A percentile compares a stretch with the other conserved stretches of the same genome.
phyloP scores from a whole-genome alignment of 2,888 invertebrate species.

The Torymus auratus region DNA sequence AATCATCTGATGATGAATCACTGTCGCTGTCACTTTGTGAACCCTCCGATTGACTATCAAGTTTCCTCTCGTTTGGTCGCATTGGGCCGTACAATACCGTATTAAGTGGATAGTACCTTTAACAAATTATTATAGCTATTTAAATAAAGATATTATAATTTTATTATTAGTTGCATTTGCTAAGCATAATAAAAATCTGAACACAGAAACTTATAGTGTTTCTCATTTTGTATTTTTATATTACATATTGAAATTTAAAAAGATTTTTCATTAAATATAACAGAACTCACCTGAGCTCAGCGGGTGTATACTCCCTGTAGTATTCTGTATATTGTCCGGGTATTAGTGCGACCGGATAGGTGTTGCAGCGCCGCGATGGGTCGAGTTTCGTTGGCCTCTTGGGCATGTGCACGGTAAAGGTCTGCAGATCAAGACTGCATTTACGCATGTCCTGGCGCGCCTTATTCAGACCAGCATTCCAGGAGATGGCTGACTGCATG shows the following conservation, averaged over 20 bases:
- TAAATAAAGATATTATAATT: conserved; percentile 1
- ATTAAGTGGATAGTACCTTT: conserved; percentile 93
- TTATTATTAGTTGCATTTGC: too few species aligned
- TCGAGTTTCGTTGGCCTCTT: conserved; percentile 78
- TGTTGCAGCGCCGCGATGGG: conserved; percentile 79
- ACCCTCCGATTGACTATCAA: conserved; percentile 79
- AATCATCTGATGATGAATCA: conserved; percentile 77
- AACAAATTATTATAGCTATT: not conserved
- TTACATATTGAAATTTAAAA: too few species aligned
- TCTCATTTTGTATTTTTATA: too few species aligned
- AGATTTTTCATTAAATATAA: too few species aligned
- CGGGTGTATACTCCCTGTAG: conserved; percentile 85
- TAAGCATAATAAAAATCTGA: not conserved
- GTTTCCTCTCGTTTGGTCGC: conserved; percentile 77
- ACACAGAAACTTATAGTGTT: not conserved
- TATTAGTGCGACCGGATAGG: conserved; percentile 95
- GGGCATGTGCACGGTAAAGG: conserved; percentile 89
- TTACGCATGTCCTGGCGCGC: conserved; percentile 86
- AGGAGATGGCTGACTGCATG: conserved; percentile 90
- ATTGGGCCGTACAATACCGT: conserved; percentile 86
- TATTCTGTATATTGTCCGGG: conserved; percentile 97
- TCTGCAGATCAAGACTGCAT: conserved; percentile 95
- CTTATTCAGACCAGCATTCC: conserved; percentile 92
- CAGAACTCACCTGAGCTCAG: conserved; percentile 80
- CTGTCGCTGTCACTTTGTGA: conserved; percentile 77